Conservation (phyloP, 1,140 invertebrate genomes). For the Drosophila athabasca region DNA sequence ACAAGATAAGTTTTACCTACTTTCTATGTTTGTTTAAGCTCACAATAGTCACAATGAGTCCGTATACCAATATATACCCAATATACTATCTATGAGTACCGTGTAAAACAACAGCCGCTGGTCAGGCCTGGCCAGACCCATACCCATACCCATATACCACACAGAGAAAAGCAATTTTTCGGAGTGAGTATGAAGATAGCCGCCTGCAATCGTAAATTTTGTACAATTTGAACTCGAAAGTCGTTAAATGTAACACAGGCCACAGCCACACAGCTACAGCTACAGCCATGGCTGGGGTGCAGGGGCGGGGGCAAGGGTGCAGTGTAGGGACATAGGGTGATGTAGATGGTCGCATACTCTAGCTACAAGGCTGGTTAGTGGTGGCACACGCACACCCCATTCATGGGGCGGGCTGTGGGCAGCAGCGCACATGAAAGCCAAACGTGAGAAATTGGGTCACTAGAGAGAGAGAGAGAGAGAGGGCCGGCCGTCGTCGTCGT, state of each 20-base stretch:
- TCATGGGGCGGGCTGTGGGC: constrained; percentile 8
- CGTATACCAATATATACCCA: too few relatives aligned
- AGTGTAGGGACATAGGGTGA: not conserved
- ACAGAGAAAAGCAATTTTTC: constrained; percentile 42
- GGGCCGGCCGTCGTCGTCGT: too few relatives aligned
- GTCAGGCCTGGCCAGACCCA: too few relatives aligned
- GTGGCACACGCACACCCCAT: constrained; percentile 6
- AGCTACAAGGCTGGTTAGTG: not conserved
- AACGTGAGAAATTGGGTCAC: constrained; percentile 70
- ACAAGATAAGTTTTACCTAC: too few relatives aligned
- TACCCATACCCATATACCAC: constrained; percentile 12
- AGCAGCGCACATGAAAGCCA: constrained; percentile 50
- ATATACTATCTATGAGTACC: not conserved
- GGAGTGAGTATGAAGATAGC: constrained; percentile 66
- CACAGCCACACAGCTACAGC: constrained; percentile 53
- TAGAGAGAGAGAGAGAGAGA: constrained; percentile 19
- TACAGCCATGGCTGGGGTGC: constrained; percentile 14
- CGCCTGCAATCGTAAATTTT: constrained; percentile 67
- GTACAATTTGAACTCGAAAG: constrained; percentile 81
- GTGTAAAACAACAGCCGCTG: too few relatives aligned
- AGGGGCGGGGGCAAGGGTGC: not conserved
- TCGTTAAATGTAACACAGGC: constrained; percentile 78
- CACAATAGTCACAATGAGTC: too few relatives aligned
- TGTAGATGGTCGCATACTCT: not conserved
- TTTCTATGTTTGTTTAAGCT: too few relatives aligned